A percentile compares a stretch with the other conserved stretches of the same genome.
These are phyloP conservation scores for Lucilia sericata DNA, from an alignment of 1,140 invertebrate genomes.

Conservation along the genomic window DNA sequence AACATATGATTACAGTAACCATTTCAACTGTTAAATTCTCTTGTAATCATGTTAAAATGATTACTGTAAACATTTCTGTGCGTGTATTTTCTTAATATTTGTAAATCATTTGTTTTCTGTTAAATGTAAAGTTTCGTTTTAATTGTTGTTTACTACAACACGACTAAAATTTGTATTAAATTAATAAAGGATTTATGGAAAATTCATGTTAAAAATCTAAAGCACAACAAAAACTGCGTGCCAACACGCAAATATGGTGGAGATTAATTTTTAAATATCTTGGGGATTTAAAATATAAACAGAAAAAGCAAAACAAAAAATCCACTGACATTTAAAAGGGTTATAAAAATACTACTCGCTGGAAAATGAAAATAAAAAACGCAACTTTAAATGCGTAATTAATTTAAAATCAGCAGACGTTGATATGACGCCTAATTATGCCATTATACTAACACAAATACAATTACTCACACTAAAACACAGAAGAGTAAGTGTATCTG, in stretches of 20 bases:
- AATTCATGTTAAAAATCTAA: not conserved
- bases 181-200: conserved; percentile 12
- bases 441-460: not conserved
- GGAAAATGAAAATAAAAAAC: not conserved
- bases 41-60: no score
- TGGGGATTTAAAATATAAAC: not conserved
- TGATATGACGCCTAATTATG: conserved; percentile 22
- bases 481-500: not conserved
- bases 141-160: not conserved
- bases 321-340: conserved; percentile 1
- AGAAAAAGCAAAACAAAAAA: not conserved
- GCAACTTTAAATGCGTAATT: conserved; percentile 21
- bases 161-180: not conserved
- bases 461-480: not conserved
- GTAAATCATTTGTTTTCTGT: no score
- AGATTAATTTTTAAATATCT: conserved; percentile 2
- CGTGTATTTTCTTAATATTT: no score
- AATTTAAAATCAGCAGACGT: conserved; percentile 11
- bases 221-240: not conserved
- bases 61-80: no score
- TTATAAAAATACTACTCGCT: not conserved
- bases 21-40: no score
- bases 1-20: no score
- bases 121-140: not conserved
- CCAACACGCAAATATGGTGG: not conserved